Conservation (phyloP, 2,113 vertebrate species). For the Holacanthus passer region DNA sequence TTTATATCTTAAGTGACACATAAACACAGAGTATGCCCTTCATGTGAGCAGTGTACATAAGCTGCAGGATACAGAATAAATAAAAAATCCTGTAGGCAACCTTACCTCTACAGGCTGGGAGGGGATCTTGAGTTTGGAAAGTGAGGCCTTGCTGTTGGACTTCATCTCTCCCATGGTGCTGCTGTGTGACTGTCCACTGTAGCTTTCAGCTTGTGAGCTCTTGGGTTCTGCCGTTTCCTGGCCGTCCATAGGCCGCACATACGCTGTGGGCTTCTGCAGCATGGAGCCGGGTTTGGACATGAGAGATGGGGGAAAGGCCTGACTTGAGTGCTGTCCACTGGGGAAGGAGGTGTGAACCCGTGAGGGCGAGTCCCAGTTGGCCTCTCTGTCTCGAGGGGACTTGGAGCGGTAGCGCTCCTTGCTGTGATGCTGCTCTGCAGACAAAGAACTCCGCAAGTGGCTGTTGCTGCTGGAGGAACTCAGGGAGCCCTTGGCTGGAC, state of each 20-base stretch:
- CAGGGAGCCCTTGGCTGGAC: conserved; percentile 91
- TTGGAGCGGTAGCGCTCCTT: conserved; percentile 97
- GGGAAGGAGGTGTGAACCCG: conserved; percentile 91
- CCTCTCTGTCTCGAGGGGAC: conserved; percentile 94
- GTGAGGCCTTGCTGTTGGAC: conserved; percentile 92
- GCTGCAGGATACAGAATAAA: background rate
- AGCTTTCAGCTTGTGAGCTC: conserved; percentile 91
- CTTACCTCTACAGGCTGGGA: conserved; percentile 94
- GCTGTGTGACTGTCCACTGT: conserved; percentile 90
- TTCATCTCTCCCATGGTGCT: conserved; percentile 92
- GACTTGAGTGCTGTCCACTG: conserved; percentile 92
- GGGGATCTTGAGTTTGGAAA: conserved; percentile 98
- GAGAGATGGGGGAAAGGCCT: conserved; percentile 95
- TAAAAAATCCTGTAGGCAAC: background rate
- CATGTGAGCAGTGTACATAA: background rate
- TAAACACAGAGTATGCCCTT: background rate
- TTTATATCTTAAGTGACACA: background rate
- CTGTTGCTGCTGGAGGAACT: conserved; percentile 84
- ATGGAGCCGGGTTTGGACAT: conserved; percentile 96
- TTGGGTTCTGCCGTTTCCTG: conserved; percentile 97
- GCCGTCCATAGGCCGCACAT: conserved; percentile 98
- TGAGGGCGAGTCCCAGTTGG: conserved; percentile 97
- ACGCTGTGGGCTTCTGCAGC: conserved; percentile 98
- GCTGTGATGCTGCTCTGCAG: conserved; percentile 91
- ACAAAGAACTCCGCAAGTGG: conserved; percentile 89